Evolutionary conservation across 2,797 vertebrate species (phyloP), one percentile per base, ranked within the genome.

Genomic region (Cirrhinus molitorella): DNA sequence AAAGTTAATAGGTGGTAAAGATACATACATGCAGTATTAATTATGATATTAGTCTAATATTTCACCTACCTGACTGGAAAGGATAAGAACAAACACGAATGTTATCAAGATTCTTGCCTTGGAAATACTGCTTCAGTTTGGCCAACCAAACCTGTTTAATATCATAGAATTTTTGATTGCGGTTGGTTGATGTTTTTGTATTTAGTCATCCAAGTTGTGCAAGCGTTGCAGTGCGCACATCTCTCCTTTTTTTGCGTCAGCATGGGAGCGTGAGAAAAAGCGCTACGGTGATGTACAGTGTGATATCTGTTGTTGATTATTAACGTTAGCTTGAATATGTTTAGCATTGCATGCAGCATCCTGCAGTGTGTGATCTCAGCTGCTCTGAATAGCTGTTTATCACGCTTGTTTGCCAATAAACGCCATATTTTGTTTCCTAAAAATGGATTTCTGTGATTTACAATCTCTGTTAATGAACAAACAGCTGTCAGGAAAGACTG

Each of bases 391-490:
- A 43, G 10, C 17, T 17, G n/a, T 45, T 40, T 51, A 55, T 71
- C 66, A 47, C 2, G 13, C 49, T 80, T 71, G 66, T 71, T 80
- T 80, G 34, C 25, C 47, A 80, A 47, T n/a, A 13, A 28, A 72
- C 12, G 0, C 21, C 79, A 61, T 47, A 61, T 81, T 61, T 63
- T 9, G 14, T 79, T 61, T 63, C 1, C 14, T 31, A 21, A 37
- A 80, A 80, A n/a, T 49, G 3, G 40, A 45, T 47, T 40, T 40
- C 8, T 43, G 63, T 13, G 14, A 43, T 78, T 86, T 40, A 55
- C n/a, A 66, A 57, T 71, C 61, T 47, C 34, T 17, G 5, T 72
- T 61, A 79, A 83, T 80, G 47, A 71, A 83, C 34, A 23, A 79
- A 72, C 68, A 51, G 79, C 79, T 73, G 68, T 49, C 40, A 31